Base-by-base conservation (phyloP, 1,140 invertebrate species). In the Stegodyphus mimosarum region DNA sequence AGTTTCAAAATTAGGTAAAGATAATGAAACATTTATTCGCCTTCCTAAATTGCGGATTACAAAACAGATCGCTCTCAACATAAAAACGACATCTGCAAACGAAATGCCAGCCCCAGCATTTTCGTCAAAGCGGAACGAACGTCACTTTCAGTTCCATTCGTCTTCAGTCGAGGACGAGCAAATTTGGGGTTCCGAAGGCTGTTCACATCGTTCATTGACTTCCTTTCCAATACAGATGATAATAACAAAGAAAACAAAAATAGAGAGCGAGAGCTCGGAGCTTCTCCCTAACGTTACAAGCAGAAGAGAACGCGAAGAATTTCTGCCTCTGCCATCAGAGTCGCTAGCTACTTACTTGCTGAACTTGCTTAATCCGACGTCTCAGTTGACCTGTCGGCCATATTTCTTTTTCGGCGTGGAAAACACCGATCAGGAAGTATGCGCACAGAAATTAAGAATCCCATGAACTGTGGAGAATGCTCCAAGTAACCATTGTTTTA, bases 381-480 rank as follows among this genome's bases (percentile, higher is more conserved):
- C 52, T 52, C 72, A 83, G 80, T 83, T 83, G 80, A 83, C 80
- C 80, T 83, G 80, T 53, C 60, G 70, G 80, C 70, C 69, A 83
- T 51, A 66, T 80, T 79, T 69, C 77, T 79, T 70, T 77, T 66
- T 79, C 7, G 77, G 48, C 49, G 48, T 50, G 75, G 75, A 77
- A 52, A 63, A 67, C 73, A 52, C 6, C 69, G 50, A 83, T 83
- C n/a, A 83, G 80, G 80, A 83, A 83, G 80, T 83, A 53, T 74
- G 70, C 50, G 50, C 60, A 60, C 17, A 13, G 18, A 74, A 73
- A 83, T 83, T 74, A 67, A 66, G 80, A 73, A 83, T 74, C 69
- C 63, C 71, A 63, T 83, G 80, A 83, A 83, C 80, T 83, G 70
- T 74, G 80, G 69, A 83, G 80, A 83, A 83, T 74, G 80, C 63